Evolutionary conservation across 2,113 vertebrate species (phyloP), one percentile per base, ranked within the genome.

Genomic region (Holacanthus passer): DNA sequence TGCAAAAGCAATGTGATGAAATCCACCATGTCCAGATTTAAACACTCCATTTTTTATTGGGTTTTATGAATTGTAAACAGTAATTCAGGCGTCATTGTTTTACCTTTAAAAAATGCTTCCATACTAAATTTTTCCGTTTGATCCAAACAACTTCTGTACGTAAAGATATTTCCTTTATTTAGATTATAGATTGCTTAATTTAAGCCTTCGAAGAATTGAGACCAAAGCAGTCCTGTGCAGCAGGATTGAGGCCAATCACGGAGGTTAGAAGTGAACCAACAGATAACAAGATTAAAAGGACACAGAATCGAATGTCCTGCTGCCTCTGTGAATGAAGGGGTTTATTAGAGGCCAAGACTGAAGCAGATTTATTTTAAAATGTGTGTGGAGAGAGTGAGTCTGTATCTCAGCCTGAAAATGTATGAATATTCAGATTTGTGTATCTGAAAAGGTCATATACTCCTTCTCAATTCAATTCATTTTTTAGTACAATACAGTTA

Each of bases 171-270:
- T 76, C 4, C 24, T 10, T 31, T 29, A 56, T 29, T 56, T 56
- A 31, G 55, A 31, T 67, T 3, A 62, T 69, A 29, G 41, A 52
- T 73, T 55, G n/a, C 43, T 73, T 79, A 24, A 55, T 73, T 12
- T 85, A 90, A 88, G 73, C 70, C 79, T 93, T 88, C 58, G 0
- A 55, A 76, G 88, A 92, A 93, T 73, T 71, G 53, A 77, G 63
- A 80, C 70, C 67, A 29, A 85, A 86, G 77, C 73, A 71, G 81
- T 73, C 59, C 16, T 63, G 45, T 35, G 65, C 71, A 69, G 67
- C 55, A 77, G 87, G 90, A 94, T 94, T 95, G 81, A 94, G 89
- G 88, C 48, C 87, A 91, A 69, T 87, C 81, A 47, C 29, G 43
- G 60, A 65, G 66, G 68, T 85, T 56, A 87, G 73, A 17, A 68